Conservation (phyloP, 2,113 vertebrate genomes). For the Caloenas nicobarica region DNA sequence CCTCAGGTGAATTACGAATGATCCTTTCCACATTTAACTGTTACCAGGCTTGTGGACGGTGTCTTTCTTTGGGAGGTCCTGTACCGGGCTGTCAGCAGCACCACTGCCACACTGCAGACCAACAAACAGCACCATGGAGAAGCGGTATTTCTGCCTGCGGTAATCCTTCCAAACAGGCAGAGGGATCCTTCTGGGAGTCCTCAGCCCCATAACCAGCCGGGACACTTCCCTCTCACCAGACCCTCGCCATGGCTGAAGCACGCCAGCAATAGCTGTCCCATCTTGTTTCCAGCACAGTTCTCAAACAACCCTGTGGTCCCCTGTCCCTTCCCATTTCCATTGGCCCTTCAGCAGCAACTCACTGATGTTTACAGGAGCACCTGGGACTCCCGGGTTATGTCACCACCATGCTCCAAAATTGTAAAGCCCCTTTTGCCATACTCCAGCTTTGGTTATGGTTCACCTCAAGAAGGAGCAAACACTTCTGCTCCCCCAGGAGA, state of each 20-base stretch:
- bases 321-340: not conserved
- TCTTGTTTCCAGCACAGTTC: not conserved
- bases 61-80: not conserved
- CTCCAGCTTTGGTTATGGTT: not conserved
- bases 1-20: not conserved
- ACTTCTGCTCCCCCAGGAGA: not conserved
- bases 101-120: rapidly evolving
- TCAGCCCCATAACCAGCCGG: not conserved
- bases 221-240: not conserved
- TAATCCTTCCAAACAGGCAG: not conserved
- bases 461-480: not conserved
- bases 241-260: rapidly evolving
- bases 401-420: rapidly evolving
- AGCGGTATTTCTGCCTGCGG: rapidly evolving
- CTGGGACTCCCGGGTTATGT: not conserved
- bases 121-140: rapidly evolving
- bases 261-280: rapidly evolving
- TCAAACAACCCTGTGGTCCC: rapidly evolving
- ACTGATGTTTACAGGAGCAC: rapidly evolving
- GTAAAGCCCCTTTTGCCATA: not conserved
- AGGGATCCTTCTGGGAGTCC: not conserved
- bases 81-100: not conserved
- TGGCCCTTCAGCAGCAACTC: rapidly evolving
- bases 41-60: rapidly evolving
- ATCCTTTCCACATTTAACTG: not conserved